phyloP scores from a whole-genome alignment of 2,113 vertebrate species.

The Willisornis vidua region DNA sequence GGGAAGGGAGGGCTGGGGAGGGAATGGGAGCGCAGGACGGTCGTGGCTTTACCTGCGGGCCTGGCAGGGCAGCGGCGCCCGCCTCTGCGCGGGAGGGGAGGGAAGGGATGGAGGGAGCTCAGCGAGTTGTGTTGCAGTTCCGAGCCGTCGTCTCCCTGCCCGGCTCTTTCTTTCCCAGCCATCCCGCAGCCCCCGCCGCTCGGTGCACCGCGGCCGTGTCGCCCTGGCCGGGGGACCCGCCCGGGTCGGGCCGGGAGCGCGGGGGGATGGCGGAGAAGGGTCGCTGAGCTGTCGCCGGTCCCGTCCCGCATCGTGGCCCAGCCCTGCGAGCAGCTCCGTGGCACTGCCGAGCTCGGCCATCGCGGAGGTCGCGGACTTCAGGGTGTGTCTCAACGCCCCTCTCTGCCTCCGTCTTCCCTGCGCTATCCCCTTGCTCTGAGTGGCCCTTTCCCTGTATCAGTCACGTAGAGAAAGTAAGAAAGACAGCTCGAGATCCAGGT shows the following conservation, averaged over 20 bases:
- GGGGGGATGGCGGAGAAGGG: accelerated
- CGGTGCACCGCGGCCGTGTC: background rate
- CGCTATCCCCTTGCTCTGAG: background rate
- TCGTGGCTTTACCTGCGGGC: background rate
- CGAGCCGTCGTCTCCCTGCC: background rate
- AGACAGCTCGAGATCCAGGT: background rate
- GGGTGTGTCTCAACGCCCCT: background rate
- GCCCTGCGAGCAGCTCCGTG: background rate
- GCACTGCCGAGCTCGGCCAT: accelerated
- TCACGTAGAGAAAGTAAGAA: background rate
- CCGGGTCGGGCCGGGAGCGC: too few species aligned
- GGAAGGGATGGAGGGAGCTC: background rate
- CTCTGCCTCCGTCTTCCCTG: background rate
- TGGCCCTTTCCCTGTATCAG: background rate
- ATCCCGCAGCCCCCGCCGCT: background rate
- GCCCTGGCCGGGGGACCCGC: background rate
- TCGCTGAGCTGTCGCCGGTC: background rate
- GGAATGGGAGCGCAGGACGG: background rate
- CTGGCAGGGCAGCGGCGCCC: background rate
- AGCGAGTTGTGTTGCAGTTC: accelerated
- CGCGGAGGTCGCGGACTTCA: background rate
- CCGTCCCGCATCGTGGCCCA: background rate
- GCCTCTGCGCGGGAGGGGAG: background rate
- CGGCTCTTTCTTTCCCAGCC: accelerated
- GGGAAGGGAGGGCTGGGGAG: background rate